phyloP scores from a whole-genome alignment of 2,888 invertebrate genomes.

The Blastobasis adustella region DNA sequence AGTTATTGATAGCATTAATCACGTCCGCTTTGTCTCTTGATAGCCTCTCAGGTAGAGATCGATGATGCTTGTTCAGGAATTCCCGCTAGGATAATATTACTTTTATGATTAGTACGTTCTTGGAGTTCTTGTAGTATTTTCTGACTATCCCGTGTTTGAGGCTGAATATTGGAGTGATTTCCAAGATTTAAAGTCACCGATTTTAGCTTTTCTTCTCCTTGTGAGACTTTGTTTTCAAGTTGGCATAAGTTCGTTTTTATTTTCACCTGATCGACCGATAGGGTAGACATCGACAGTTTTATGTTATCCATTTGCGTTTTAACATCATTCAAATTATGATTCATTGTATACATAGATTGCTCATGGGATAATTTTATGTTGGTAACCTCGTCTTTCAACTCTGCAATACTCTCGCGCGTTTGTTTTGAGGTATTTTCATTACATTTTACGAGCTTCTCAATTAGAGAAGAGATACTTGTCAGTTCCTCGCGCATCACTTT shows the following conservation, averaged over 20 bases:
- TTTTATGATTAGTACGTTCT: background rate
- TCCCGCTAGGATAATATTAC: slow-evolving; percentile 1
- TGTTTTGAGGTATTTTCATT: background rate
- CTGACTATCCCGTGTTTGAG: background rate
- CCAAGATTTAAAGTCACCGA: background rate
- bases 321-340: too few species aligned
- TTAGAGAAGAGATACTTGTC: too few species aligned
- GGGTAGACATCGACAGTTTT: background rate
- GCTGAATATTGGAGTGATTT: background rate
- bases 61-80: background rate
- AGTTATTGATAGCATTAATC: background rate
- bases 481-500: too few species aligned
- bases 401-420: background rate
- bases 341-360: background rate
- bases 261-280: background rate
- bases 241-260: background rate
- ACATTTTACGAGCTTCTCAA: too few species aligned
- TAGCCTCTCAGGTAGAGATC: background rate
- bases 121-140: background rate
- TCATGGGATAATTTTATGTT: background rate
- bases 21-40: background rate
- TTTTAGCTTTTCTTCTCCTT: slow-evolving; percentile 1
- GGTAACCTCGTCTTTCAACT: background rate
- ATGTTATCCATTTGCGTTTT: slow-evolving; percentile 1
- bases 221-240: slow-evolving; percentile 1